Evolutionary conservation across 2,797 vertebrate species (phyloP).

Genomic region (Mormyrops boulengeri): DNA sequence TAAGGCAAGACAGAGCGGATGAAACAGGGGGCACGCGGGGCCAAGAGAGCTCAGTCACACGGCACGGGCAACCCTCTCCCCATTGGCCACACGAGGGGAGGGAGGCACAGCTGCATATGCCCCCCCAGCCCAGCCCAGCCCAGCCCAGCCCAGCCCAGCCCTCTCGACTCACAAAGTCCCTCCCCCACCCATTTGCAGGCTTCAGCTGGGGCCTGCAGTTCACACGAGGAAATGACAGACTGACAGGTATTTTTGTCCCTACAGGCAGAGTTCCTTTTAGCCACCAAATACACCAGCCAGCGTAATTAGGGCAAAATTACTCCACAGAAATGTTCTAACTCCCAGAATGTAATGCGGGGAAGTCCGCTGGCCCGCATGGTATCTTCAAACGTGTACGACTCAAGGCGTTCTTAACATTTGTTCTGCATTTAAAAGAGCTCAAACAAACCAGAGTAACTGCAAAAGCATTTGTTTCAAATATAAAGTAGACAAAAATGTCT

Average conservation of each 20-base stretch:
- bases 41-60: not conserved
- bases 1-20: not conserved
- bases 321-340: slow-evolving; percentile 22
- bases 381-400: not conserved
- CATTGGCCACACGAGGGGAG: slow-evolving; percentile 21
- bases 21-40: not conserved
- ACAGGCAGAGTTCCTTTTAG: slow-evolving; percentile 20
- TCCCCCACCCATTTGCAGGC: slow-evolving; percentile 3
- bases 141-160: not conserved
- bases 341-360: not conserved
- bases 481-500: slow-evolving; percentile 14
- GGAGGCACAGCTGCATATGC: not conserved
- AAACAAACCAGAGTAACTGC: not conserved
- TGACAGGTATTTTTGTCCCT: slow-evolving; percentile 6
- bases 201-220: slow-evolving; percentile 12
- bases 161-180: slow-evolving; percentile 10
- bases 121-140: not conserved
- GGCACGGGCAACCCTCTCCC: not conserved
- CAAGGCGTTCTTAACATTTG: slow-evolving; percentile 11
- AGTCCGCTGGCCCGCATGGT: slow-evolving; percentile 12
- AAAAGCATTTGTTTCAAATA: slow-evolving; percentile 20
- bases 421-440: slow-evolving; percentile 19
- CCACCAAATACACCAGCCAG: slow-evolving; percentile 32
- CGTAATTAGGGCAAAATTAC: slow-evolving; percentile 39
- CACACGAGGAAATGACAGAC: slow-evolving; percentile 15